phyloP scores from a whole-genome alignment of 2,113 vertebrate species.

The Sinocyclocheilus anshuiensis region DNA sequence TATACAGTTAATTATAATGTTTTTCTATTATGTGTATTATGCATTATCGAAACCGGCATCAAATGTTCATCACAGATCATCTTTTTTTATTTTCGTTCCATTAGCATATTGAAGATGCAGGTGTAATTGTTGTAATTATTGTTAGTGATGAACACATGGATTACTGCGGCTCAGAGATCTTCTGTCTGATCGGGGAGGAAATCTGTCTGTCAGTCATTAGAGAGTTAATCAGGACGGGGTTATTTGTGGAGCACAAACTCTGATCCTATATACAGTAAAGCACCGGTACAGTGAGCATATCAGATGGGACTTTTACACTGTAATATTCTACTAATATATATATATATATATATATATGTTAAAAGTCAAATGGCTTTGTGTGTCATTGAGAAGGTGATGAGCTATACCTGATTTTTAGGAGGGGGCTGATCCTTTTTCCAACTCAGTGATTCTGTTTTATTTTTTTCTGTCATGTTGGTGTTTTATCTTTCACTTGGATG shows the following conservation, averaged over 20 bases:
- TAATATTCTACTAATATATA: too few species aligned
- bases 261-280: background rate
- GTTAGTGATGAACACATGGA: background rate
- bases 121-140: background rate
- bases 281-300: too few species aligned
- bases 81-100: background rate
- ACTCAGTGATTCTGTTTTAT: too few species aligned
- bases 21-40: background rate
- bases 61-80: background rate
- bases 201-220: background rate
- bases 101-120: background rate
- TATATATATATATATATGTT: too few species aligned
- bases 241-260: background rate
- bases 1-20: background rate
- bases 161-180: background rate
- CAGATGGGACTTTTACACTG: background rate
- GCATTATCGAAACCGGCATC: background rate
- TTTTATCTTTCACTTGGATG: too few species aligned
- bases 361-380: too few species aligned
- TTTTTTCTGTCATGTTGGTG: too few species aligned
- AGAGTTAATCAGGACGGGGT: background rate
- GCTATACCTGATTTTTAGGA: too few species aligned
- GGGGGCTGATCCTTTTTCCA: too few species aligned
- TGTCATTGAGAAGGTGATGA: too few species aligned
- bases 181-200: background rate